These are phyloP conservation scores for Thumatha senex DNA, from an alignment of 2,888 invertebrate genomes.

Conservation along the genomic window DNA sequence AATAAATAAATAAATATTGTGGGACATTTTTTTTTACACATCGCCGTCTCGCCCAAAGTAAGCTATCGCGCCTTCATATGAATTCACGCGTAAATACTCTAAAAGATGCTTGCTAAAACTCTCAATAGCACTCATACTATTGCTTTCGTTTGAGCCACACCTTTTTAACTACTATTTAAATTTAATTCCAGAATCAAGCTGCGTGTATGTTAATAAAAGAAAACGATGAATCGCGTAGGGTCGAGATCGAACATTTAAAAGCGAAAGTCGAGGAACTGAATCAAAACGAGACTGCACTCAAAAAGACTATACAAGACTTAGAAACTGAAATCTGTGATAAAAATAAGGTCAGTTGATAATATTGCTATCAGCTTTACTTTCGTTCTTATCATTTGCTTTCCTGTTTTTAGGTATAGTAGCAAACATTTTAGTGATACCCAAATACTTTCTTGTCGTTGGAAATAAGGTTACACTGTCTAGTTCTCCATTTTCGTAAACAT, in stretches of 20 bases:
- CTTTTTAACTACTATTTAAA: not conserved
- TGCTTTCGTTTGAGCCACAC: not conserved
- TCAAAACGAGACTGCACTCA: slow-evolving; percentile 71
- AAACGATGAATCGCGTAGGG: slow-evolving; percentile 56
- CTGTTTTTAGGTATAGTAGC: too few relatives aligned
- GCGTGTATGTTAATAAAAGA: slow-evolving; percentile 77
- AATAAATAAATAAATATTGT: too few relatives aligned
- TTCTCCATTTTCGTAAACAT: too few relatives aligned
- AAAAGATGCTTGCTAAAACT: too few relatives aligned
- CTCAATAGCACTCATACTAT: too few relatives aligned
- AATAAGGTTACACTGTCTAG: too few relatives aligned
- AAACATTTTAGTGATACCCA: too few relatives aligned
- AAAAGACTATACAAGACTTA: slow-evolving; percentile 73
- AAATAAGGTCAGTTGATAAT: slow-evolving; percentile 79
- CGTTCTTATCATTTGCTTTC: not conserved
- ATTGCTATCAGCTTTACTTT: not conserved
- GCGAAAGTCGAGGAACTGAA: slow-evolving; percentile 67
- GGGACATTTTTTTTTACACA: too few relatives aligned
- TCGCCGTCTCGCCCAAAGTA: too few relatives aligned
- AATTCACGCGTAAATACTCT: too few relatives aligned
- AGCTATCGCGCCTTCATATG: too few relatives aligned
- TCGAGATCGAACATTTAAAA: slow-evolving; percentile 65
- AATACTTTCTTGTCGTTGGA: too few relatives aligned
- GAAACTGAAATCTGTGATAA: slow-evolving; percentile 85
- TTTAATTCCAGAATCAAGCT: slow-evolving; percentile 67